Evolutionary conservation across 2,113 vertebrate genomes (phyloP).

Genomic region (Motacilla tschutschensis): DNA sequence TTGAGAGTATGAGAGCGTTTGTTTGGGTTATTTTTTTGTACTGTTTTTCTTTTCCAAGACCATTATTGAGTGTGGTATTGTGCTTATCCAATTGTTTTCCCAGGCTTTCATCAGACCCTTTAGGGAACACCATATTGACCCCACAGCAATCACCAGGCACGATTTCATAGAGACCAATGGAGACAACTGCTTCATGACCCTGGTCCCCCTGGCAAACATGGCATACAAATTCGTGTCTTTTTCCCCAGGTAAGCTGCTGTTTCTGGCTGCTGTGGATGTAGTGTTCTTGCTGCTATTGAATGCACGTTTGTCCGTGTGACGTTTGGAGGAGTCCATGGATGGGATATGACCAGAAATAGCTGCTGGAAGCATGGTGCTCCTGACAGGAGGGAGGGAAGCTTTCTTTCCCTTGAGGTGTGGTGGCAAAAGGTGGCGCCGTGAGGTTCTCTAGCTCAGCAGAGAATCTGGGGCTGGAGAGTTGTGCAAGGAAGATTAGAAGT

Average conservation of each 20-base stretch:
- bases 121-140: conserved; percentile 97
- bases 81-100: not conserved
- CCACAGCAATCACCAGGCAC: conserved; percentile 95
- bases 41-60: not conserved
- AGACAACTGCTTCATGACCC: conserved; percentile 94
- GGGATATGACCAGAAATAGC: not conserved
- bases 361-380: not conserved
- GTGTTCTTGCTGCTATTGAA: not conserved
- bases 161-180: conserved; percentile 98
- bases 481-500: not conserved
- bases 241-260: conserved; percentile 77
- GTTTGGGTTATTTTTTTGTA: rapidly evolving
- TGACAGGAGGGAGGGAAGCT: not conserved
- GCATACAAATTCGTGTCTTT: conserved; percentile 88
- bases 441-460: not conserved
- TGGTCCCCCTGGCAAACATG: conserved; percentile 90
- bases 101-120: conserved; percentile 97
- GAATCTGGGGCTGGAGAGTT: not conserved
- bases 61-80: not conserved
- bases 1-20: not conserved
- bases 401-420: not conserved
- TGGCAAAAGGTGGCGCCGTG: not conserved
- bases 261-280: not conserved
- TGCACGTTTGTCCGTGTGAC: not conserved
- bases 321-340: not conserved